These are phyloP conservation scores for Fissipunctia ypsillon DNA, from an alignment of 2,888 invertebrate species.

Conservation along the genomic window DNA sequence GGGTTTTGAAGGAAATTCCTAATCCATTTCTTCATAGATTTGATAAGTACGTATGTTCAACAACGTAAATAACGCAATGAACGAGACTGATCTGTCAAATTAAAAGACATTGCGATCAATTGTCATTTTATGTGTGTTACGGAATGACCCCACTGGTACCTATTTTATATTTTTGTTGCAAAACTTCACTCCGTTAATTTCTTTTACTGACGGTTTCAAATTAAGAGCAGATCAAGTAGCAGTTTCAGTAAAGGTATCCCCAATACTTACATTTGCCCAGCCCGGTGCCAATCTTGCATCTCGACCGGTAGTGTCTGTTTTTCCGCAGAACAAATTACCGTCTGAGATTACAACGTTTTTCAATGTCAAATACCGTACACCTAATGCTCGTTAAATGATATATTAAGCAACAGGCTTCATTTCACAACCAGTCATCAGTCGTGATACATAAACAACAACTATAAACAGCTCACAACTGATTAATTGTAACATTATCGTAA, in stretches of 20 bases:
- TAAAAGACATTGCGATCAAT: no score
- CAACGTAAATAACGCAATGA: no score
- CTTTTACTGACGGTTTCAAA: background rate
- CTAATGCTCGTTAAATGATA: conserved; percentile 45
- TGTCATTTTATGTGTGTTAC: no score
- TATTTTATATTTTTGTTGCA: background rate
- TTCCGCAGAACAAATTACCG: background rate
- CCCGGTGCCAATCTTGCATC: background rate
- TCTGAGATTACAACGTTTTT: conserved; percentile 19
- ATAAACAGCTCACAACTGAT: conserved; percentile 70
- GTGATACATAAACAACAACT: conserved; percentile 59
- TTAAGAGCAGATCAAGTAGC: background rate
- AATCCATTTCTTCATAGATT: no score
- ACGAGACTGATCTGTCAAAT: no score
- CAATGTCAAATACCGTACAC: conserved; percentile 9
- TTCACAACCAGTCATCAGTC: conserved; percentile 67
- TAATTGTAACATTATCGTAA: conserved; percentile 74
- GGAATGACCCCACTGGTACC: no score
- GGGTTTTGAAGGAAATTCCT: no score
- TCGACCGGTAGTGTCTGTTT: background rate
- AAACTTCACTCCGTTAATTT: background rate
- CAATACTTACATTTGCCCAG: background rate
- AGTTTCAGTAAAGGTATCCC: background rate
- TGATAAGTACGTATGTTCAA: no score
- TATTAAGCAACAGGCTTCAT: conserved; percentile 57